Conservation (phyloP, 2,113 vertebrate genomes). For the Pyxicephalus adspersus region DNA sequence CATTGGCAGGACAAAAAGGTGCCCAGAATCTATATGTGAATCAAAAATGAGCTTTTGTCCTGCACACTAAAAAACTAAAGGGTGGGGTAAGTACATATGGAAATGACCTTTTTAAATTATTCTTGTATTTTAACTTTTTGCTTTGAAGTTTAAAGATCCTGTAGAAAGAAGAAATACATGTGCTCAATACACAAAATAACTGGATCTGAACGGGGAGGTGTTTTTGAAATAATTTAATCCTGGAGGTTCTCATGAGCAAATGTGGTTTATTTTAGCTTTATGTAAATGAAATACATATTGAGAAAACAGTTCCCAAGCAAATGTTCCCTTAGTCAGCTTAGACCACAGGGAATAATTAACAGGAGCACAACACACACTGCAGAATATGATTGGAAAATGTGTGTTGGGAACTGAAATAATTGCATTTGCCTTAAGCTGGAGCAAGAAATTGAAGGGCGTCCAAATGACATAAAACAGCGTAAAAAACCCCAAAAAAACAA, state of each 20-base stretch:
- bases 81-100: no score
- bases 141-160: no score
- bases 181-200: no score
- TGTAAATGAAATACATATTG: neutral
- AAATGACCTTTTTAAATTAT: no score
- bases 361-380: conserved; percentile 5
- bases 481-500: no score
- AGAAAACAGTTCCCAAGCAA: conserved; percentile 5
- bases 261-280: neutral
- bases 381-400: neutral
- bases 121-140: no score
- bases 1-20: no score
- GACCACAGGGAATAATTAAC: neutral
- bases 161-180: no score
- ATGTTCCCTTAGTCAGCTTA: neutral
- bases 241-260: neutral
- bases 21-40: no score
- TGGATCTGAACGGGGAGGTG: no score
- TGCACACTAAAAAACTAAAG: no score
- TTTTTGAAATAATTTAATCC: neutral
- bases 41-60: no score
- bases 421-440: neutral
- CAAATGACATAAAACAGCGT: neutral
- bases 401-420: neutral
- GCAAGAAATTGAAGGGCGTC: neutral